Conservation (phyloP, 2,113 vertebrate genomes). For the Dicerorhinus sumatrensis region DNA sequence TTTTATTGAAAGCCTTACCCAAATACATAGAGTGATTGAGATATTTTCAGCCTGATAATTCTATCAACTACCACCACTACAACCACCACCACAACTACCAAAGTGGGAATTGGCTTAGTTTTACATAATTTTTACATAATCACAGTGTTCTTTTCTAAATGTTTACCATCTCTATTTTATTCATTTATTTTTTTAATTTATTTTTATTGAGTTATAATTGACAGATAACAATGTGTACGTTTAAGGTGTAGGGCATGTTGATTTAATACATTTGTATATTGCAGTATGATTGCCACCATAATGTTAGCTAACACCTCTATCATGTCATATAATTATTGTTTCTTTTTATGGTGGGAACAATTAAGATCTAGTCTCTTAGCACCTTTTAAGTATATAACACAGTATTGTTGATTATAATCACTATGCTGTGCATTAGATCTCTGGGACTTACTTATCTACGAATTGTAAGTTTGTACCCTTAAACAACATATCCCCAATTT, state of each 20-base stretch:
- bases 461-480: background rate
- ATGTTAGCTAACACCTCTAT: background rate
- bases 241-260: background rate
- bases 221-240: background rate
- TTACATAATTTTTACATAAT: background rate
- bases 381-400: background rate
- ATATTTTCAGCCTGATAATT: background rate
- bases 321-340: background rate
- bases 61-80: background rate
- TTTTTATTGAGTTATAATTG: background rate
- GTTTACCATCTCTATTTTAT: background rate
- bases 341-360: background rate
- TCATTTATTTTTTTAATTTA: background rate
- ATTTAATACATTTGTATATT: background rate
- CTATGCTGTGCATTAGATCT: background rate
- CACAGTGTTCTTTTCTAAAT: background rate
- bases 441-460: background rate
- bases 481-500: background rate
- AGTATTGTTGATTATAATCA: background rate
- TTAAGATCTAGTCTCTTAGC: background rate
- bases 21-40: background rate
- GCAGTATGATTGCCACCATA: background rate
- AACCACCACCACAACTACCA: background rate
- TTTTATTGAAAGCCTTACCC: background rate
- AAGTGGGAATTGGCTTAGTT: background rate